These are phyloP conservation scores for Zygaena filipendulae DNA, from an alignment of 2,888 invertebrate species.

Conservation along the genomic window DNA sequence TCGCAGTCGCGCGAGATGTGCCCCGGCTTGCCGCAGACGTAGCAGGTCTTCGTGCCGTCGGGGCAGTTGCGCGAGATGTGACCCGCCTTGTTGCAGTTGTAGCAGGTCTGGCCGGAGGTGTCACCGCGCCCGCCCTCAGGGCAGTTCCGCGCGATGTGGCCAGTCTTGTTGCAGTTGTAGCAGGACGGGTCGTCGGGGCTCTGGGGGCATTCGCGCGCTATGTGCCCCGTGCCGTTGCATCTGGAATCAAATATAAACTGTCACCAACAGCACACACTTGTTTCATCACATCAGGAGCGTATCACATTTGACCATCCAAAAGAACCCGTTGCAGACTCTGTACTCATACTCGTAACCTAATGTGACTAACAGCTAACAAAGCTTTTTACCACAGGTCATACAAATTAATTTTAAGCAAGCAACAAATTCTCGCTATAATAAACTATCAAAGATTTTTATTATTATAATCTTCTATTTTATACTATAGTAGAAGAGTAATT, in stretches of 20 bases:
- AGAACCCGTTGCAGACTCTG: too few species aligned
- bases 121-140: slow-evolving; percentile 77
- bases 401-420: too few species aligned
- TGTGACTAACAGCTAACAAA: too few species aligned
- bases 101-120: slow-evolving; percentile 83
- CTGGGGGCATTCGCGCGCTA: slow-evolving; percentile 93
- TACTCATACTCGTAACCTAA: too few species aligned
- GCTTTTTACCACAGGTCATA: too few species aligned
- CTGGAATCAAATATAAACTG: slow-evolving; percentile 67
- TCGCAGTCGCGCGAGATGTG: slow-evolving; percentile 93
- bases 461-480: too few species aligned
- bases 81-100: slow-evolving; percentile 94
- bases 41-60: slow-evolving; percentile 90
- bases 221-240: slow-evolving; percentile 93
- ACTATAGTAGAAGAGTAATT: too few species aligned
- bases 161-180: slow-evolving; percentile 95
- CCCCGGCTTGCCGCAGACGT: slow-evolving; percentile 91
- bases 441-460: too few species aligned
- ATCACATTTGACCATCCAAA: too few species aligned
- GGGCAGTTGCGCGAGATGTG: slow-evolving; percentile 91
- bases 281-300: neutral
- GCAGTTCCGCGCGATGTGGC: slow-evolving; percentile 90
- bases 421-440: too few species aligned
- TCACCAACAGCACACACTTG: too few species aligned
- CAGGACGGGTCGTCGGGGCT: slow-evolving; percentile 85